Percentiles rank a stretch among this genome's conserved stretches.
Conservation (phyloP, 2,113 vertebrate genomes). For the Okapia johnstoni region DNA sequence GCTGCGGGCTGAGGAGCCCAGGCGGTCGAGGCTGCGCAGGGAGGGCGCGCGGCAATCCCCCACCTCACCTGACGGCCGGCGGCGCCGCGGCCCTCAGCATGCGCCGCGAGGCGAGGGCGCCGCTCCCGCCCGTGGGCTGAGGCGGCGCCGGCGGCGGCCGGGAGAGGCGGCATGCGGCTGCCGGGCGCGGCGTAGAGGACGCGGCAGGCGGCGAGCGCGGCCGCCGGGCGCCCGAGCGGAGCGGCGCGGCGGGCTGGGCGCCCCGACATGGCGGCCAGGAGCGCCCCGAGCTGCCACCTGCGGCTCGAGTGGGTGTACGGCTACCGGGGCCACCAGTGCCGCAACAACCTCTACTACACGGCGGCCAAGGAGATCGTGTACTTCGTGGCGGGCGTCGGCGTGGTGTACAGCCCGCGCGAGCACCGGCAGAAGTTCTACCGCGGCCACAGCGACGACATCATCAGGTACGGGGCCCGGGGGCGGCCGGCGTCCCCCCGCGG, state of each 20-base stretch:
- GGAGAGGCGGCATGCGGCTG: conserved; percentile 59
- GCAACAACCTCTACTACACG: conserved; percentile 99
- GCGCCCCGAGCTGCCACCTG: conserved; percentile 96
- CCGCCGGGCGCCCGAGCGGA: conserved; percentile 36
- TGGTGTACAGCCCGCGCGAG: conserved; percentile 97
- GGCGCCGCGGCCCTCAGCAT: conserved; percentile 61
- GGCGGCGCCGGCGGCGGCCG: conserved; percentile 37
- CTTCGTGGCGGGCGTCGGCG: conserved; percentile 97
- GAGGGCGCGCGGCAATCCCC: not conserved
- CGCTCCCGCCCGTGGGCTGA: conserved; percentile 62
- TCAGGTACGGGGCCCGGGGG: conserved; percentile 87
- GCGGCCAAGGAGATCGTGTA: conserved; percentile 98
- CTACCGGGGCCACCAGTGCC: conserved; percentile 98
- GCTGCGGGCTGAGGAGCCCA: not conserved
- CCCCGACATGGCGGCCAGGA: conserved; percentile 95
- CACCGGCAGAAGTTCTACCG: conserved; percentile 99
- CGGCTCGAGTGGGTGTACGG: conserved; percentile 99
- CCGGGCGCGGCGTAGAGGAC: conserved; percentile 65
- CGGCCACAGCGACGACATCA: conserved; percentile 99
- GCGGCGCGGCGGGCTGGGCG: conserved; percentile 52
- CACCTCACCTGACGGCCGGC: conserved; percentile 9
- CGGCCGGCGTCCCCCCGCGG: not conserved
- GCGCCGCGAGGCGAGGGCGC: not conserved
- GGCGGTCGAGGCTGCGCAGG: not conserved
- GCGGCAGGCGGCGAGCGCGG: conserved; percentile 41